These are phyloP conservation scores for Aplocera efformata DNA, from an alignment of 2,888 invertebrate species.

Conservation along the genomic window DNA sequence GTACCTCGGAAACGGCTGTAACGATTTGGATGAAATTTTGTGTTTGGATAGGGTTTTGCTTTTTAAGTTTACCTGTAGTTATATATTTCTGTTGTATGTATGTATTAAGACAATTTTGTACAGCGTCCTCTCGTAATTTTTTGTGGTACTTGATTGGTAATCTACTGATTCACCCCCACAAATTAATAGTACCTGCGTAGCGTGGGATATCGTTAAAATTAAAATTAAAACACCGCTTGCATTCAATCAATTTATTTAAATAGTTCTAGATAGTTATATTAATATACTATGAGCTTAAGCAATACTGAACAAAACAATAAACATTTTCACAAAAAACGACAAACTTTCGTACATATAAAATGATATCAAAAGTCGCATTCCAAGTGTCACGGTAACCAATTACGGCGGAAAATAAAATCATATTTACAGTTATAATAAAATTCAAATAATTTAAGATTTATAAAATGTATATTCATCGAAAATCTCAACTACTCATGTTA, in stretches of 20 bases:
- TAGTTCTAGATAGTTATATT: slow-evolving; percentile 62
- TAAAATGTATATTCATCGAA: slow-evolving; percentile 52
- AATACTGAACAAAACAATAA: slow-evolving; percentile 78
- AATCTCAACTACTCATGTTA: slow-evolving; percentile 41
- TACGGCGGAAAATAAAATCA: slow-evolving; percentile 55
- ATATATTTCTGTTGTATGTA: too few species aligned
- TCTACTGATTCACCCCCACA: too few species aligned
- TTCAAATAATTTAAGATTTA: slow-evolving; percentile 36
- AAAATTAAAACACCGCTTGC: slow-evolving; percentile 3
- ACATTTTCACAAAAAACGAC: slow-evolving; percentile 70
- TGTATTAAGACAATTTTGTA: too few species aligned
- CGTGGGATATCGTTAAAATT: neutral
- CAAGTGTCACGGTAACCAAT: slow-evolving; percentile 57
- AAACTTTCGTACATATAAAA: slow-evolving; percentile 54
- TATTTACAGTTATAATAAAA: slow-evolving; percentile 61
- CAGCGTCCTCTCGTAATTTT: too few species aligned
- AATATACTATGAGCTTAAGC: slow-evolving; percentile 72
- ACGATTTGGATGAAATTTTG: too few species aligned
- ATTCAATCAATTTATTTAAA: slow-evolving; percentile 55
- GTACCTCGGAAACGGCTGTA: too few species aligned
- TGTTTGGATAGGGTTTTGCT: too few species aligned
- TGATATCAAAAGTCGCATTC: slow-evolving; percentile 33
- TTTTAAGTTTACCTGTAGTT: too few species aligned
- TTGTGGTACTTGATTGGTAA: too few species aligned
- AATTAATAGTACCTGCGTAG: too few species aligned